phyloP scores from a whole-genome alignment of 1,140 invertebrate genomes.

The Caenorhabditis brenneri region DNA sequence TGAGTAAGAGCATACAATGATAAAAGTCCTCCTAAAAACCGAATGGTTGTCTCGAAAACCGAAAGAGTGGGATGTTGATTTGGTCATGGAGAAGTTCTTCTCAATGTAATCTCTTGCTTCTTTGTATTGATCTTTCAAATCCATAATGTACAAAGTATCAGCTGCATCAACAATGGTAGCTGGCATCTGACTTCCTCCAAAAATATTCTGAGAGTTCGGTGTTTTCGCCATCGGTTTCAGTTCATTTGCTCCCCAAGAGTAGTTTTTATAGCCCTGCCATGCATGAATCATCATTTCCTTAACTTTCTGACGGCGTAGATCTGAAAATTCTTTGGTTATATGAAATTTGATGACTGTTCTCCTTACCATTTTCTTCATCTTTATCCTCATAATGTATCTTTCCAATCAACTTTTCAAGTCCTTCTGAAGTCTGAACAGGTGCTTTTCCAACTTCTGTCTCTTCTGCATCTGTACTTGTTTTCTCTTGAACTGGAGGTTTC shows the following conservation, averaged over 20 bases:
- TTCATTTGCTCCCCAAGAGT: constrained; percentile 98
- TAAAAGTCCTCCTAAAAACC: constrained; percentile 92
- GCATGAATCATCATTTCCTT: constrained; percentile 76
- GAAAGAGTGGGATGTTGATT: constrained; percentile 76
- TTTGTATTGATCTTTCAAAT: constrained; percentile 85
- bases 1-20: constrained; percentile 92
- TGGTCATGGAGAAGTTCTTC: constrained; percentile 61
- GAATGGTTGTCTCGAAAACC: constrained; percentile 96
- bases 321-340: constrained; percentile 27
- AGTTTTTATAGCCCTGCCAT: constrained; percentile 91
- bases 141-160: constrained; percentile 97
- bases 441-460: constrained; percentile 20
- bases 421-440: neutral
- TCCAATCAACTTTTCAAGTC: neutral
- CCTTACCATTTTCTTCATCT: neutral
- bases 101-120: constrained; percentile 61
- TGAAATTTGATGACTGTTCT: neutral
- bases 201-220: constrained; percentile 88
- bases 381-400: constrained; percentile 23
- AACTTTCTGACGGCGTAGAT: constrained; percentile 43
- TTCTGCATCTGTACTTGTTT: constrained; percentile 23
- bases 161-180: constrained; percentile 95
- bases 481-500: neutral
- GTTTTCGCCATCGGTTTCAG: constrained; percentile 87
- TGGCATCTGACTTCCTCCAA: constrained; percentile 78